Base-by-base conservation (phyloP, 1,140 invertebrate species). In the Drosophila pseudoobscura region DNA sequence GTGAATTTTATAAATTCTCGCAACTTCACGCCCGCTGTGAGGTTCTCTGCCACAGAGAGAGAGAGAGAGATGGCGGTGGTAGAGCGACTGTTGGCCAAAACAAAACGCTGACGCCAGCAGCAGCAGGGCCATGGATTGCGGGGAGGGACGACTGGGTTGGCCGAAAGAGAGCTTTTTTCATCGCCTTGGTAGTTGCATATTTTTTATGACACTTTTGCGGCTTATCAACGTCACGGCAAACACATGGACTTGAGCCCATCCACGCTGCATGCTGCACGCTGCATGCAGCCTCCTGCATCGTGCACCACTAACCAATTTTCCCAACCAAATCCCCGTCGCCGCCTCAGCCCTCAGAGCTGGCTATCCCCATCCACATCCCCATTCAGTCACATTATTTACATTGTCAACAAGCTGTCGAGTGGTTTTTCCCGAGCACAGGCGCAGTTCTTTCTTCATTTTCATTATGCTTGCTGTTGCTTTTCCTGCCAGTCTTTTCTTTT, bases 1-100 rank as follows among this genome's bases (percentile, higher is more conserved):
- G 83, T 83, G 83, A 83, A 87, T 88, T 87, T 87, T 88, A 87
- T 87, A 88, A 87, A 87, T 88, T 88, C 78, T 82, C 78, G 68
- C 85, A 87, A 88, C 78, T 88, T 87, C 55, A 85, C 82, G 82
- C 82, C 82, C 69, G 69, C 73, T 85, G 82, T 55, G 60, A 57
- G 51, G 44, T 45, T 61, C 45, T 52, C 46, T 52, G 57, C 54
- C 55, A 57, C 45, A 57, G 54, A 39, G 35, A 52, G 35, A 31
- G 8, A 26, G 56, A 24, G 24, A 17, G 43, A n/a, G 44, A 49
- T 17, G 13, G 13, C 15, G 39, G 41, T 26, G 50, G 29, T 1
- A 11, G n/a, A 9, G 11, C 6, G 29, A 43, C 58, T 47, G 54
- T 44, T 73, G 73, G 77, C 80, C 80, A 87, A 87, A 69, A 87